These are phyloP conservation scores for Rhizomys pruinosus DNA, from an alignment of 2,113 vertebrate species.

Conservation along the genomic window DNA sequence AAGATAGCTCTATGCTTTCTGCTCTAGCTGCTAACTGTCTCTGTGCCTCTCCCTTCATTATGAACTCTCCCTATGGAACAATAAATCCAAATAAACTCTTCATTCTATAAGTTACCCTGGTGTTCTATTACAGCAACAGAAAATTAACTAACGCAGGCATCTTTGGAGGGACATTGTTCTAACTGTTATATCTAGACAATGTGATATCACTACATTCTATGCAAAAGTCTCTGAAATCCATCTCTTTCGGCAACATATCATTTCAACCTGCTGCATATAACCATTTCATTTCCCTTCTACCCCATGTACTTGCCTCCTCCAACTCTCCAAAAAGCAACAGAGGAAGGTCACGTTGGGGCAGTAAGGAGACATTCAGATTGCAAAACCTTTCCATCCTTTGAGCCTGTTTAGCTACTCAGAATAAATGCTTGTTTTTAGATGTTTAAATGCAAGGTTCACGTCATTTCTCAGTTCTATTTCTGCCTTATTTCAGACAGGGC, in stretches of 20 bases:
- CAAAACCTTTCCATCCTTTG: neutral
- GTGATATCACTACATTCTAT: neutral
- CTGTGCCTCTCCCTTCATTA: no score
- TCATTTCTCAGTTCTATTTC: neutral
- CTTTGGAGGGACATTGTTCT: neutral
- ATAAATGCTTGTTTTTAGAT: neutral
- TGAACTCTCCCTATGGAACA: no score
- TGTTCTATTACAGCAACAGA: no score
- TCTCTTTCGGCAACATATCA: neutral
- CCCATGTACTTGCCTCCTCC: neutral
- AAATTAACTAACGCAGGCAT: no score
- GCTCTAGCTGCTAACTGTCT: no score
- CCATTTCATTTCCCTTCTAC: neutral
- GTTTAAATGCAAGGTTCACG: neutral
- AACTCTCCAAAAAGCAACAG: neutral
- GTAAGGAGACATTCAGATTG: neutral
- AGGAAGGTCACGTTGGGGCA: neutral
- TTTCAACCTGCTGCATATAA: neutral
- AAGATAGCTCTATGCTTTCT: no score
- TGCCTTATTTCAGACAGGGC: conserved; percentile 17
- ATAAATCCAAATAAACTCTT: no score
- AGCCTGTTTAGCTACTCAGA: conserved; percentile 7
- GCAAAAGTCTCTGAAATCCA: neutral
- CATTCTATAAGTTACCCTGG: no score
- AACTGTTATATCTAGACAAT: neutral